These are phyloP conservation scores for Mycalesis mineus DNA, from an alignment of 2,888 invertebrate species.

Conservation along the genomic window DNA sequence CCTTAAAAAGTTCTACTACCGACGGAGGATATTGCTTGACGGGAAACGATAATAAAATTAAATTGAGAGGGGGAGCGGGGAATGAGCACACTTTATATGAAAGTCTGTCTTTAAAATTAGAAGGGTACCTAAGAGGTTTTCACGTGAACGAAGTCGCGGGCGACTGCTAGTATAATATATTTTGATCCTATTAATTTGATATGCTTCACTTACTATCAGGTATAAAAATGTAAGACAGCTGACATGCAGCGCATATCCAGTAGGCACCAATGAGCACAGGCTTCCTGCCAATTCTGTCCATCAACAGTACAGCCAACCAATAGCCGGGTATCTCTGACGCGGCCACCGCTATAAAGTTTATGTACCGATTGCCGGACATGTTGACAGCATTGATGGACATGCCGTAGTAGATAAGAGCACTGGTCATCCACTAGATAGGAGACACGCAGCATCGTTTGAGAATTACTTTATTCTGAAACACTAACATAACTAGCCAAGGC, in stretches of 20 bases:
- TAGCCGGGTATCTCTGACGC: constrained; percentile 80
- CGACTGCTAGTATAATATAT: too few relatives aligned
- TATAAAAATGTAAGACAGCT: constrained; percentile 32
- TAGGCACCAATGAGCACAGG: constrained; percentile 40
- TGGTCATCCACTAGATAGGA: constrained; percentile 81
- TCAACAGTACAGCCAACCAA: constrained; percentile 76
- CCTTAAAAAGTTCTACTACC: too few relatives aligned
- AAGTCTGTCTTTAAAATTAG: too few relatives aligned
- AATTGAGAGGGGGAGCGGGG: too few relatives aligned
- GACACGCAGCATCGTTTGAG: constrained; percentile 73
- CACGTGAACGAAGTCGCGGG: too few relatives aligned
- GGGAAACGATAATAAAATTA: too few relatives aligned
- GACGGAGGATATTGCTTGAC: too few relatives aligned
- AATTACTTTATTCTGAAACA: constrained; percentile 38
- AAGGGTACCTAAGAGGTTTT: too few relatives aligned
- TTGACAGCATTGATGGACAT: constrained; percentile 81
- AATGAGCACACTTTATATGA: too few relatives aligned
- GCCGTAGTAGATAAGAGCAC: constrained; percentile 82
- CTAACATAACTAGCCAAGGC: constrained; percentile 1
- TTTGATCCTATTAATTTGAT: too few relatives aligned
- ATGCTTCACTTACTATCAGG: constrained; percentile 26
- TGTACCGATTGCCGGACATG: constrained; percentile 80
- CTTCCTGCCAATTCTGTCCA: constrained; percentile 63
- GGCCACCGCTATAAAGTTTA: constrained; percentile 80
- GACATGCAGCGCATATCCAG: constrained; percentile 32